Base-by-base conservation (phyloP, 2,888 invertebrate genomes). In the Folsomia manolachei region DNA sequence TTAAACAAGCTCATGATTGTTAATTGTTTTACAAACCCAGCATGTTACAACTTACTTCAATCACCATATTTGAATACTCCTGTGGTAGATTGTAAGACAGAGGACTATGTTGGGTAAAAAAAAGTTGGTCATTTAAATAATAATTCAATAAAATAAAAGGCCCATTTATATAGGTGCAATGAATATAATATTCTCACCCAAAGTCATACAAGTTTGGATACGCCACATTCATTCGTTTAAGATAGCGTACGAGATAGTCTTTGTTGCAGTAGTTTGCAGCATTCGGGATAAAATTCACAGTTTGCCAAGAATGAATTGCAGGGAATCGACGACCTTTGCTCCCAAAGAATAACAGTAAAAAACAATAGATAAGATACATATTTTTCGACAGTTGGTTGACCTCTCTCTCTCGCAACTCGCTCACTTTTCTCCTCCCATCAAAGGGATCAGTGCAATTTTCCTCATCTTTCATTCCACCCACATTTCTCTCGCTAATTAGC, bases 201-300 rank as follows among this genome's bases (percentile, higher is more conserved):
- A 93, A 93, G 83, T 93, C 91, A 82, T 91, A 92, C 80, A 91
- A 89, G n/a, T 89, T 86, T 61, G 93, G 93, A 82, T 92, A 91
- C 62, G 92, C 89, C 81, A 90, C 90, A 82, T 88, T 89, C 93
- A 93, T 93, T 80, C 92, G 91, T 7, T n/a, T 4, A 68, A 94
- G 84, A 78, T 91, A 89, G 73, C 93, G 85, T 0, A 92, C 91
- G 66, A 94, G 85, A 81, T 89, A 90, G 83, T 94, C 93, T 83
- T 94, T 94, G 64, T 91, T 86, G 82, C 93, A 93, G 82, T 94
- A 92, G n/a, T 90, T 89, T 27, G 90, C 89, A 27, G 90, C 91
- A 83, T 91, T 91, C 11, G 93, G 92, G 82, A 93, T 92, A 83
- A 93, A 92, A 83, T 93, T 94, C 82, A 92, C 89, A 80, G 89